These are phyloP conservation scores for Hycleus phaleratus DNA, from an alignment of 1,140 invertebrate genomes.

Conservation along the genomic window DNA sequence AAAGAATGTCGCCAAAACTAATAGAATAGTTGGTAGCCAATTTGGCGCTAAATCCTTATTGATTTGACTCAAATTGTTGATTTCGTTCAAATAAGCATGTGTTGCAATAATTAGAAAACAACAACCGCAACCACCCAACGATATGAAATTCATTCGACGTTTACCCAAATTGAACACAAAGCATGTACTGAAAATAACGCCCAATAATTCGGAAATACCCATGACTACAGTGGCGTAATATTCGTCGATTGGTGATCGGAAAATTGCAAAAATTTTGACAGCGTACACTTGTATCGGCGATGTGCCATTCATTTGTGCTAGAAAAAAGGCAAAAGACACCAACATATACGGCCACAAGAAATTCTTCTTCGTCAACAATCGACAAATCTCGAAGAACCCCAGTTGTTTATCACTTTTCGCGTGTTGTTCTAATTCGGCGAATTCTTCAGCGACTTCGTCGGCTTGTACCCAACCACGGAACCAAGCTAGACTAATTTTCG, in stretches of 20 bases:
- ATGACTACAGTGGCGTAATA: slow-evolving; percentile 64
- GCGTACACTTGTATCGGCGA: slow-evolving; percentile 63
- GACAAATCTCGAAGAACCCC: slow-evolving; percentile 20
- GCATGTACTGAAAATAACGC: slow-evolving; percentile 53
- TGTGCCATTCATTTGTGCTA: slow-evolving; percentile 62
- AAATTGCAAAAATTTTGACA: slow-evolving; percentile 58
- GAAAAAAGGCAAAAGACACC: slow-evolving; percentile 56
- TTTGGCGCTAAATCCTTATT: slow-evolving; percentile 4
- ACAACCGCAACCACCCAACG: slow-evolving; percentile 52
- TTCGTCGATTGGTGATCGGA: slow-evolving; percentile 62
- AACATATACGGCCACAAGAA: slow-evolving; percentile 58
- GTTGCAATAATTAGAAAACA: slow-evolving; percentile 53
- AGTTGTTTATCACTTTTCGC: not conserved
- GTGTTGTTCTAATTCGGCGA: slow-evolving; percentile 40
- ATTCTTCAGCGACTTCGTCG: slow-evolving; percentile 47
- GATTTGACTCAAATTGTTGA: slow-evolving; percentile 14
- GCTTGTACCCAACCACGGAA: slow-evolving; percentile 56
- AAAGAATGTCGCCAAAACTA: slow-evolving; percentile 59
- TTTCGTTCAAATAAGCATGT: slow-evolving; percentile 45
- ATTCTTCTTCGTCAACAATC: slow-evolving; percentile 44
- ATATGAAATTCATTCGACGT: slow-evolving; percentile 56
- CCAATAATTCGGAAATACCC: slow-evolving; percentile 58
- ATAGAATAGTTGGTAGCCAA: slow-evolving; percentile 60
- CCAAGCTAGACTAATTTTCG: slow-evolving; percentile 50
- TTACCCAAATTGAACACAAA: slow-evolving; percentile 64